A percentile compares a stretch with the other conserved stretches of the same genome.
Conservation (phyloP, 2,888 invertebrate genomes). For the Venusia cambrica region DNA sequence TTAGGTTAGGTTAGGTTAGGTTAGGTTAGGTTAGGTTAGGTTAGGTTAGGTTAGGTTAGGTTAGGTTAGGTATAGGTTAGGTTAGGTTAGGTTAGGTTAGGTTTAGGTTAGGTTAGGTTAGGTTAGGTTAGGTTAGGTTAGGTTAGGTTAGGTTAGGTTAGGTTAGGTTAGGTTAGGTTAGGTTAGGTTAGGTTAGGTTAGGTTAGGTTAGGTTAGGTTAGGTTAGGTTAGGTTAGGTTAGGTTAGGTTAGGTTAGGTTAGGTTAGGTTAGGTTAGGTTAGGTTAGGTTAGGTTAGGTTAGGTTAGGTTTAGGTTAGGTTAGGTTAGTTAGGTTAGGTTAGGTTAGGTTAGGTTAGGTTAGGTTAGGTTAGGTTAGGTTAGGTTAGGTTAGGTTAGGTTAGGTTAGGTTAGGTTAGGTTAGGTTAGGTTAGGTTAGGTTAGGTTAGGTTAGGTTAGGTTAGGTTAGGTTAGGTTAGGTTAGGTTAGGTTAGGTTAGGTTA, state of each 20-base stretch:
- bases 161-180: constrained; percentile 17
- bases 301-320: constrained; percentile 26
- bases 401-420: constrained; percentile 21
- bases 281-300: constrained; percentile 24
- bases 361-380: constrained; percentile 21
- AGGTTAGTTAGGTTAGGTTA: constrained; percentile 28
- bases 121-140: constrained; percentile 19
- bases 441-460: constrained; percentile 21
- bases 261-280: constrained; percentile 22
- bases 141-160: no score
- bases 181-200: constrained; percentile 24
- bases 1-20: constrained; percentile 25
- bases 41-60: constrained; percentile 16
- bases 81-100: constrained; percentile 17
- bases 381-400: constrained; percentile 22
- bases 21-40: constrained; percentile 27
- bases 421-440: constrained; percentile 20
- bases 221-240: constrained; percentile 17
- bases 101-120: constrained; percentile 16
- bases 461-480: constrained; percentile 26
- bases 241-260: constrained; percentile 19
- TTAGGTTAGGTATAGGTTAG: constrained; percentile 20
- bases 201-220: constrained; percentile 21
- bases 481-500: constrained; percentile 16
- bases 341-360: constrained; percentile 15